These are phyloP conservation scores for Calyptomena viridis DNA, from an alignment of 2,113 vertebrate species.

Conservation along the genomic window DNA sequence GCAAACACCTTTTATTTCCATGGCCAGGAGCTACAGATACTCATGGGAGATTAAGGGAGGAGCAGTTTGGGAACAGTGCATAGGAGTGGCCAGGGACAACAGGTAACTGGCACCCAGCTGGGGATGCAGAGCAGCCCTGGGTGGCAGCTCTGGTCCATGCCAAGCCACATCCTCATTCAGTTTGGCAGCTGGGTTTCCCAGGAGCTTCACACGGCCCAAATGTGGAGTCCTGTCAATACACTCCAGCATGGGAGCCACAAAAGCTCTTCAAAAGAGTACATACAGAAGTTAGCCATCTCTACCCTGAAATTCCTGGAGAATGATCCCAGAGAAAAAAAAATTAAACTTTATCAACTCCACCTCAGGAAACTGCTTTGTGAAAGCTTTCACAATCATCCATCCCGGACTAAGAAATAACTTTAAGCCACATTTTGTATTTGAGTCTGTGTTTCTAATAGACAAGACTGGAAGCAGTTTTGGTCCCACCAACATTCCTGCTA, in stretches of 20 bases:
- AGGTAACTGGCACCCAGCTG: neutral
- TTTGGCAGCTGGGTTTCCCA: neutral
- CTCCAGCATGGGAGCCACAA: neutral
- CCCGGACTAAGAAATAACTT: neutral
- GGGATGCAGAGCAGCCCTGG: neutral
- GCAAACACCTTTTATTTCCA: neutral
- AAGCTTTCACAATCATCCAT: neutral
- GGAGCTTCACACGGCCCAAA: neutral
- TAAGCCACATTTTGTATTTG: neutral
- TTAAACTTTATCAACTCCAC: neutral
- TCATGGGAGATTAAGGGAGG: neutral
- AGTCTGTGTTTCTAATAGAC: neutral
- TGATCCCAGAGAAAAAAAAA: neutral
- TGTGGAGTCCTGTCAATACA: neutral
- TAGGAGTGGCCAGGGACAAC: neutral
- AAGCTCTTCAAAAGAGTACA: neutral
- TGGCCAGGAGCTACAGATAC: neutral
- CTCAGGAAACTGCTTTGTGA: neutral
- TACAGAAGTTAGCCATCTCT: neutral
- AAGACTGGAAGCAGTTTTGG: neutral
- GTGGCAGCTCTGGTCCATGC: neutral
- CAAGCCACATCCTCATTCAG: neutral
- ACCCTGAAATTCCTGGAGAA: neutral
- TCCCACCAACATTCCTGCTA: neutral
- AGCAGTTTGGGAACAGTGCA: neutral